Conservation (phyloP, 2,797 vertebrate genomes). For the Myripristis jacobus region DNA sequence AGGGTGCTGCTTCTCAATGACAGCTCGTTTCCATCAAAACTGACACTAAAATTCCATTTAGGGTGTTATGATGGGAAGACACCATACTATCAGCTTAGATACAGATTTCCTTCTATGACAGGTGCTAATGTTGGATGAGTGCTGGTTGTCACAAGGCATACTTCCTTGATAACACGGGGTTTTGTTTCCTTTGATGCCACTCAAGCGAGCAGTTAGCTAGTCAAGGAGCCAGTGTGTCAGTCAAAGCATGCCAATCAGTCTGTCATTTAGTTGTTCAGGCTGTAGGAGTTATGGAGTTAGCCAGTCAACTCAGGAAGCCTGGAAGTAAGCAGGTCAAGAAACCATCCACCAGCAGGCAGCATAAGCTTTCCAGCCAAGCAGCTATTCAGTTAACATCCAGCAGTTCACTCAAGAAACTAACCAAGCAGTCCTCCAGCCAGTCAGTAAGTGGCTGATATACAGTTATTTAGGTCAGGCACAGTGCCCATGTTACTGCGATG, state of each 20-base stretch:
- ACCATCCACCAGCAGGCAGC: background rate
- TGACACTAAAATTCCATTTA: conserved; percentile 17
- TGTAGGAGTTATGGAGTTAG: conserved; percentile 17
- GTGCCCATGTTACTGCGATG: conserved; percentile 54
- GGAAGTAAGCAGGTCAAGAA: background rate
- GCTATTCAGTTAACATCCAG: conserved; percentile 20
- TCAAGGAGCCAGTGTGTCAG: conserved; percentile 11
- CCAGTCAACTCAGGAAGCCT: conserved; percentile 8
- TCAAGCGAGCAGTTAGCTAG: conserved; percentile 22
- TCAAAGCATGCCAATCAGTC: conserved; percentile 28
- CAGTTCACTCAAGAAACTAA: conserved; percentile 36
- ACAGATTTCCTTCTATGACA: conserved; percentile 47
- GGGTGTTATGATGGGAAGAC: conserved; percentile 10
- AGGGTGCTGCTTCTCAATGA: conserved; percentile 31
- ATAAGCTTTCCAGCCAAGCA: conserved; percentile 4
- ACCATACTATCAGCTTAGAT: conserved; percentile 38
- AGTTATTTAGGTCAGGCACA: conserved; percentile 72
- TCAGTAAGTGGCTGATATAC: conserved; percentile 53
- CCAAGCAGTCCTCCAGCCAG: conserved; percentile 34
- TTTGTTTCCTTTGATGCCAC: conserved; percentile 31
- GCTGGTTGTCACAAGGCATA: conserved; percentile 29
- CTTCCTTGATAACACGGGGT: conserved; percentile 35
- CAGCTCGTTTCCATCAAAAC: conserved; percentile 33
- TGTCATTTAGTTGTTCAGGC: conserved; percentile 23
- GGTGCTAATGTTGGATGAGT: conserved; percentile 14